These are phyloP conservation scores for Cephus spinipes DNA, from an alignment of 2,888 invertebrate genomes.

Conservation along the genomic window DNA sequence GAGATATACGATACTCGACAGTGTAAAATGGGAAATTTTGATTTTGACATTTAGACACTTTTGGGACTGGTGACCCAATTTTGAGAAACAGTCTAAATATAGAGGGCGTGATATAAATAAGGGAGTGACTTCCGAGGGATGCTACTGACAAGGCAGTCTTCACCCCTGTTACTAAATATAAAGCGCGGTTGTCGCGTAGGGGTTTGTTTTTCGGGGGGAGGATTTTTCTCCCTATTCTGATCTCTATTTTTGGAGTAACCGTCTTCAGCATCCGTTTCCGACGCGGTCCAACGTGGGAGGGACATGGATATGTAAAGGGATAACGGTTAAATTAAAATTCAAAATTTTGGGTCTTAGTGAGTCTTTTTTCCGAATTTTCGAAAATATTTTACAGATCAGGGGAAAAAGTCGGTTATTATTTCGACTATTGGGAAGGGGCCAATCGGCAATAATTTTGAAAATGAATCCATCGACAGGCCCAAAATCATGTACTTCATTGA, in stretches of 20 bases:
- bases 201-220: neutral
- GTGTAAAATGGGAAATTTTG: neutral
- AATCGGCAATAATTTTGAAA: too few species aligned
- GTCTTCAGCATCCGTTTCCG: neutral
- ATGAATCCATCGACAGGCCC: neutral
- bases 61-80: neutral
- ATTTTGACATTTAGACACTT: neutral
- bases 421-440: too few species aligned
- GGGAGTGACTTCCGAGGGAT: neutral
- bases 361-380: neutral
- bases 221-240: neutral
- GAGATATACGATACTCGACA: neutral
- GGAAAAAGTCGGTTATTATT: too few species aligned
- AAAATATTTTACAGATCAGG: neutral
- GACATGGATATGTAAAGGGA: neutral
- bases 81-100: neutral
- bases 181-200: neutral
- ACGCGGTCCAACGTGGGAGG: neutral
- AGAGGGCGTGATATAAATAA: neutral
- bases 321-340: neutral
- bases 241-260: slow-evolving; percentile 6
- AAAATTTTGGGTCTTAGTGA: neutral
- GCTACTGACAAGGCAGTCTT: neutral
- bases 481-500: neutral
- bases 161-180: neutral